Conservation (phyloP, 2,797 vertebrate species). For the Acomys russatus region DNA sequence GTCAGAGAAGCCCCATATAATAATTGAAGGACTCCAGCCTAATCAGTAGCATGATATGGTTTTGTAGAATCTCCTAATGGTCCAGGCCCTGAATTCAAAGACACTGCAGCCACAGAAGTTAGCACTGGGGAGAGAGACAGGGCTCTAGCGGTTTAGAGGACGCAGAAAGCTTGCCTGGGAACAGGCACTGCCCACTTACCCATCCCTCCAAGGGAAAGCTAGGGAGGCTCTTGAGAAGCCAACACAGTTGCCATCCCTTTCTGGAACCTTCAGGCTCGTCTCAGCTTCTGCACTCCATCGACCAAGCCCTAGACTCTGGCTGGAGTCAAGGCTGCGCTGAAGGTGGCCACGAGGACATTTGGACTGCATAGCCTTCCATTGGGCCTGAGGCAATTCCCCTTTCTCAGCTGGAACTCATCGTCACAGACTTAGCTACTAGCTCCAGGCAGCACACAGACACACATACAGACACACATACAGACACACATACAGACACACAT, state of each 20-base stretch:
- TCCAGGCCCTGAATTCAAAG: not conserved
- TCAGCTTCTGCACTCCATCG: not conserved
- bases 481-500: not conserved
- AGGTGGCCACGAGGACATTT: constrained; percentile 15
- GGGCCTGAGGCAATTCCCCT: constrained; percentile 58
- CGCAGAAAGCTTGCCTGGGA: not conserved
- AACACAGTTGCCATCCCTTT: not conserved
- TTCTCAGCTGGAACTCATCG: constrained; percentile 57
- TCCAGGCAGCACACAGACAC: not conserved
- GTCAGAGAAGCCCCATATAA: not conserved
- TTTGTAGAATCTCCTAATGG: not conserved
- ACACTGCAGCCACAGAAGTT: too few relatives aligned
- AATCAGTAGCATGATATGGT: too few relatives aligned
- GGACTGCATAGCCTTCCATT: constrained; percentile 69
- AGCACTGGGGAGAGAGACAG: accelerated
- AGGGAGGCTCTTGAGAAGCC: not conserved
- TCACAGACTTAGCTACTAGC: not conserved
- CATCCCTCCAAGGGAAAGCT: not conserved
- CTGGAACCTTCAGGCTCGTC: constrained; percentile 27
- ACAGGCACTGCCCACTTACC: not conserved
- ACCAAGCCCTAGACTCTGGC: constrained; percentile 34
- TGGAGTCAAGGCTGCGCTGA: not conserved
- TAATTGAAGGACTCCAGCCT: not conserved
- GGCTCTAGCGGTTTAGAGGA: not conserved
- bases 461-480: not conserved